Evolutionary conservation across 2,797 vertebrate genomes (phyloP).

Genomic region (Tadarida brasiliensis): DNA sequence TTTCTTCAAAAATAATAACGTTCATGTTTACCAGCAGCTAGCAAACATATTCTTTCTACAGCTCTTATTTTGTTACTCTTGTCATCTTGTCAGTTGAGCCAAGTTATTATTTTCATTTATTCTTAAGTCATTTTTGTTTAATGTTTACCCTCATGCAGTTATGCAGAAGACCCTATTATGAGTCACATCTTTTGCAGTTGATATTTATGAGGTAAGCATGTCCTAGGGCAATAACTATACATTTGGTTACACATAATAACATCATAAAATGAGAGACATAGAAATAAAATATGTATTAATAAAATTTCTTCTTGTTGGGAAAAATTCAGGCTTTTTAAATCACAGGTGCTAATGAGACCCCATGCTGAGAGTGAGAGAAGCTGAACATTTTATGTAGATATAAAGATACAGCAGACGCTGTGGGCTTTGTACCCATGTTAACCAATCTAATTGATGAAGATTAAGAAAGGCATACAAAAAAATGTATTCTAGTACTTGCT

Average conservation of each 20-base stretch:
- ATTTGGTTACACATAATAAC: slow-evolving; percentile 53
- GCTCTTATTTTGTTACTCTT: neutral
- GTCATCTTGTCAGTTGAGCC: slow-evolving; percentile 15
- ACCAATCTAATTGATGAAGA: neutral
- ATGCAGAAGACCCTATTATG: neutral
- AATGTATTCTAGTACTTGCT: neutral
- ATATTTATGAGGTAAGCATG: slow-evolving; percentile 66
- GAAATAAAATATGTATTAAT: slow-evolving; percentile 65
- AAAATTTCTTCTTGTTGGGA: slow-evolving; percentile 60
- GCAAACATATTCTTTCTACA: neutral
- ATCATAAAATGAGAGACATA: neutral
- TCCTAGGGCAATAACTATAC: slow-evolving; percentile 13
- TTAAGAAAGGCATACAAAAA: neutral
- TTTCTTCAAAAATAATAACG: neutral
- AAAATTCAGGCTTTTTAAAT: slow-evolving; percentile 11
- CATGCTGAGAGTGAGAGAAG: slow-evolving; percentile 34
- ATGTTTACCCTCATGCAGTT: slow-evolving; percentile 38
- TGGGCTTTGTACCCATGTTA: neutral
- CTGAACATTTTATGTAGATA: neutral
- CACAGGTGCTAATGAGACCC: slow-evolving; percentile 59
- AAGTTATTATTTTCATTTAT: slow-evolving; percentile 59
- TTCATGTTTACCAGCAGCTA: slow-evolving; percentile 43
- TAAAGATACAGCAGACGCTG: neutral
- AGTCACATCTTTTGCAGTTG: neutral
- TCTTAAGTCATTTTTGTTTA: slow-evolving; percentile 69